Percentiles rank a stretch among this genome's conserved stretches.
phyloP scores from a whole-genome alignment of 1,140 invertebrate genomes.

The Apis dorsata region DNA sequence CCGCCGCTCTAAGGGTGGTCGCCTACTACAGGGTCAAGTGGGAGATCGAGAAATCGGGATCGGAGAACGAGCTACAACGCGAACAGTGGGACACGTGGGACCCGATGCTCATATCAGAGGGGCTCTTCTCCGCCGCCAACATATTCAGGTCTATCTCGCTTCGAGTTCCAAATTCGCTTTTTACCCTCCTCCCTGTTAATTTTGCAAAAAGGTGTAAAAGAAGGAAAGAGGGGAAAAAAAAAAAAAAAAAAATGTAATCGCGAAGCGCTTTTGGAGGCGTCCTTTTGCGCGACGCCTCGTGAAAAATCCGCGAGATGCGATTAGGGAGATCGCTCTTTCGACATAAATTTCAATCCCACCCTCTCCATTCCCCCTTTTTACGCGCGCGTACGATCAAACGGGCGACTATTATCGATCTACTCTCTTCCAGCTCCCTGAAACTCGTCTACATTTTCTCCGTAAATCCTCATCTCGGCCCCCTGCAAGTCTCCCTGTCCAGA shows the following conservation, averaged over 20 bases:
- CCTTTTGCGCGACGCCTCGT: not conserved
- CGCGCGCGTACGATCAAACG: slow-evolving; percentile 3
- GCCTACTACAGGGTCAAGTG: slow-evolving; percentile 87
- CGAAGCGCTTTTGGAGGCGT: not conserved
- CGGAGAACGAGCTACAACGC: slow-evolving; percentile 83
- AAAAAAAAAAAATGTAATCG: not conserved
- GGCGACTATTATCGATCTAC: slow-evolving; percentile 49
- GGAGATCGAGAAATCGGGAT: slow-evolving; percentile 82
- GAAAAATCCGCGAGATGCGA: slow-evolving; percentile 2
- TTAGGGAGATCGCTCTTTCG: not conserved
- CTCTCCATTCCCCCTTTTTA: too few relatives aligned
- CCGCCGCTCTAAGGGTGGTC: slow-evolving; percentile 94
- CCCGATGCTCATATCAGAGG: slow-evolving; percentile 97
- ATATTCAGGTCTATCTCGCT: slow-evolving; percentile 88
- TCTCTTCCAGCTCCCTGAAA: slow-evolving; percentile 91
- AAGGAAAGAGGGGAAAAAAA: too few relatives aligned
- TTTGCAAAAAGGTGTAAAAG: not conserved
- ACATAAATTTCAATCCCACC: not conserved
- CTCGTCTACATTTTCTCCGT: slow-evolving; percentile 99
- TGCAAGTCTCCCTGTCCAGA: slow-evolving; percentile 97
- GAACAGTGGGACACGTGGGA: slow-evolving; percentile 98
- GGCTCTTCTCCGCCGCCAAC: slow-evolving; percentile 97
- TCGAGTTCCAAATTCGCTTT: not conserved
- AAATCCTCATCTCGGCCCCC: slow-evolving; percentile 97
- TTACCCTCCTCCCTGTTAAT: not conserved